Conservation (phyloP, 2,113 vertebrate species). For the Arvicanthis niloticus region DNA sequence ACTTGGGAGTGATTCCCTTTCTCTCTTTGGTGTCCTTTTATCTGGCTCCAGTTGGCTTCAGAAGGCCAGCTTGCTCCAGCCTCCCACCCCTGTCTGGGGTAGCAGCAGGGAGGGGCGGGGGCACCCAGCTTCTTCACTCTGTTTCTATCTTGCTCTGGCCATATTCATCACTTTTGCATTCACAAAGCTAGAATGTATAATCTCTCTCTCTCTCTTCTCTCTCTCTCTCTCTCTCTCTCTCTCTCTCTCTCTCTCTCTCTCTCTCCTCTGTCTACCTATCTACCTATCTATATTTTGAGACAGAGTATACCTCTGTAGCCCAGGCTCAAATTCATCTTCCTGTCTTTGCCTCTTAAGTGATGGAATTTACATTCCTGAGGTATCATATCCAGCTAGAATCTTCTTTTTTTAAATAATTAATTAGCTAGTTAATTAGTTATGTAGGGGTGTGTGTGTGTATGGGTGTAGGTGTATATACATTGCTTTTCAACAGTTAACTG, state of each 20-base stretch:
- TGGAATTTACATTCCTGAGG: background rate
- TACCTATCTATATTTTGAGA: background rate
- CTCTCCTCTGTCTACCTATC: background rate
- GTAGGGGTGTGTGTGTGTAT: background rate
- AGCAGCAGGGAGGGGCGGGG: fast-evolving
- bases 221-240: background rate
- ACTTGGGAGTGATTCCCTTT: conserved; percentile 19
- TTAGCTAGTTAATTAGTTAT: background rate
- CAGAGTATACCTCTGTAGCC: background rate
- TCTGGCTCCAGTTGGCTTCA: conserved; percentile 50
- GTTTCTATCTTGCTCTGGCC: background rate
- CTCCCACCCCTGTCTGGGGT: background rate
- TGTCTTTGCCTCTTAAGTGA: background rate
- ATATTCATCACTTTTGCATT: background rate
- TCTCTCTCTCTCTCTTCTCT: background rate
- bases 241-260: background rate
- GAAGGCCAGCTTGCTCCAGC: conserved; percentile 4
- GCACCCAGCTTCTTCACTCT: background rate
- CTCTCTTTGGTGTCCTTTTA: conserved; percentile 42
- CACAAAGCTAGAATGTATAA: background rate
- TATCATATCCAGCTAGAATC: background rate
- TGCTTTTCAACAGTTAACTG: background rate
- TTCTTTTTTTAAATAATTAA: background rate
- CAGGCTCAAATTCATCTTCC: background rate
- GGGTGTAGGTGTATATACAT: background rate